Base-by-base conservation (phyloP, 2,888 invertebrate species). In the Unio pictorum region DNA sequence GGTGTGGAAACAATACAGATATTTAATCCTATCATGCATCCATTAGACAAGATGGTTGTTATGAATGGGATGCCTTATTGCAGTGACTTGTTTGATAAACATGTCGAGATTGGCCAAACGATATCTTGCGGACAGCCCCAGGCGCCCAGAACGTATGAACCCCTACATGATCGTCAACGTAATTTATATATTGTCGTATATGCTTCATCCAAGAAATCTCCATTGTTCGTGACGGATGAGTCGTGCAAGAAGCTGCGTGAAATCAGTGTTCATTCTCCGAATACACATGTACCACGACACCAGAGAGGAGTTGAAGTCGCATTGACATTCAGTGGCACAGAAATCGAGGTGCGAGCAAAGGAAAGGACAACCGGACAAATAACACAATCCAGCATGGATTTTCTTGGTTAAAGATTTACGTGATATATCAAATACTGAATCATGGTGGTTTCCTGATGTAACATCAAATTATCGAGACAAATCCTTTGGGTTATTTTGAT, bases 71-170 rank as follows among this genome's bases (percentile, higher is more conserved):
- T 23, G n/a, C 15, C 55, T 45, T 18, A 15, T 1, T 45, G 45
- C 45, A 28, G 55, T 26, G 26, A 55, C 23, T 54, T 45, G n/a
- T 63, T 63, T 63, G 63, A 63, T 23, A 63, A 55, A 18, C 55
- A 55, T 54, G 45, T 34, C 6, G 54, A 63, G 30, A 63, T 63
- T 28, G 63, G 63, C 17, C 18, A 54, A 23, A 54, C 28, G 17
- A 6, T 63, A 17, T 23, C 26, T 55, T 55, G 54, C 1, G 63
- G 63, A 4, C 55, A 63, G 26, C 23, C 18, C 0, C 45, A 45
- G 54, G 55, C 55, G 20, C 55, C 63, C 23, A 63, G 55, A 63
- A 30, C 30, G 6, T 63, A 63, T 26, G 17, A 55, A 23, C 63
- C 63, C 15, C 5, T 55, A 4, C n/a, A 55, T 6, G 0, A 63